Percentiles rank a stretch among this genome's conserved stretches.
phyloP scores from a whole-genome alignment of 1,140 invertebrate genomes.

The Odontomachus brunneus region DNA sequence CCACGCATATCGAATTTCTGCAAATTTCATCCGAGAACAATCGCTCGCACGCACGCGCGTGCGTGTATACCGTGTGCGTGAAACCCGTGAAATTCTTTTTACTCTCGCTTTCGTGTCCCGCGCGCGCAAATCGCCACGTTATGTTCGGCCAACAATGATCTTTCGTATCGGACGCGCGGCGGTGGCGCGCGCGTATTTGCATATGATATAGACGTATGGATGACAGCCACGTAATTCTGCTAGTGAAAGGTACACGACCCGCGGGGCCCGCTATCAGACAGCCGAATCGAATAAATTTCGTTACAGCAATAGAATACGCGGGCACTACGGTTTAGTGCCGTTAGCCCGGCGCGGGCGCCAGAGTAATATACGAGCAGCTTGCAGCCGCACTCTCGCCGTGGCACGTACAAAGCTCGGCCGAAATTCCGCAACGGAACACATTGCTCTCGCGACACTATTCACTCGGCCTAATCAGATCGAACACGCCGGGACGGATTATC shows the following conservation, averaged over 20 bases:
- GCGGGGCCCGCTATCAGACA: slow-evolving; percentile 50
- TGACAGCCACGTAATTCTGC: slow-evolving; percentile 37
- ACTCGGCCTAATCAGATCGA: slow-evolving; percentile 49
- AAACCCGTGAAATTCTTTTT: slow-evolving; percentile 21
- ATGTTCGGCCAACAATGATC: slow-evolving; percentile 25
- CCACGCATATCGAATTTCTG: no score
- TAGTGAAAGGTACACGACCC: slow-evolving; percentile 28
- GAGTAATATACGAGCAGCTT: slow-evolving; percentile 46
- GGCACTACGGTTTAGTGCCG: slow-evolving; percentile 23
- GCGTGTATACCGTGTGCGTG: neutral
- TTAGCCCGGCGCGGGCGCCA: neutral
- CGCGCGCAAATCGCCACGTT: neutral
- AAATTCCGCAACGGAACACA: slow-evolving; percentile 44
- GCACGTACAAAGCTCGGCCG: slow-evolving; percentile 28
- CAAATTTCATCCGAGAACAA: no score
- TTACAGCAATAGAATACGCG: slow-evolving; percentile 55
- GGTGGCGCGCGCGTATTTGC: neutral
- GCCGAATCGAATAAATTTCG: slow-evolving; percentile 68
- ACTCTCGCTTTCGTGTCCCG: neutral
- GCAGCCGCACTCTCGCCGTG: neutral
- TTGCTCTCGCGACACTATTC: slow-evolving; percentile 25
- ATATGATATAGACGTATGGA: no score
- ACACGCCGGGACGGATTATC: slow-evolving; percentile 46
- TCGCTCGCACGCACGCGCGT: no score
- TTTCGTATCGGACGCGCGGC: slow-evolving; percentile 28